These are phyloP conservation scores for Chaetogeoica ovagalla DNA, from an alignment of 2,888 invertebrate genomes.

Conservation along the genomic window DNA sequence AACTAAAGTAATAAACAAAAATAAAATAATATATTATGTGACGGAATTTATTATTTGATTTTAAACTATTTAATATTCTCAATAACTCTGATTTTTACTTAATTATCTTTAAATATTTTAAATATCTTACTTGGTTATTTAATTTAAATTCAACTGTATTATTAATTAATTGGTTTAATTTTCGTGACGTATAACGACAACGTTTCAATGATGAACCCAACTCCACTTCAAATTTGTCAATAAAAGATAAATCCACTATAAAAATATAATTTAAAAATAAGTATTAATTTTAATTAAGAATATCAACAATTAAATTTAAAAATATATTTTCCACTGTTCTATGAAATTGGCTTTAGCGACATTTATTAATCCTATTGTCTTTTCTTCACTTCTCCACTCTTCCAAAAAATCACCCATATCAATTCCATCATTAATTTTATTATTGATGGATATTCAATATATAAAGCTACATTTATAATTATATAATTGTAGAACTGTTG, in stretches of 20 bases:
- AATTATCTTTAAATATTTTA: neutral
- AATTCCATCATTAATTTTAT: too few relatives aligned
- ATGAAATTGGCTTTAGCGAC: too few relatives aligned
- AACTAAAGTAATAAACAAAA: too few relatives aligned
- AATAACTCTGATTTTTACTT: neutral
- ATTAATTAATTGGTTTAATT: constrained; percentile 13
- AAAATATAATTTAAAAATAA: neutral
- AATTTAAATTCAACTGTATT: constrained; percentile 24
- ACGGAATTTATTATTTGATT: too few relatives aligned
- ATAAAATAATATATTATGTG: too few relatives aligned
- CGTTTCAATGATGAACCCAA: constrained; percentile 29
- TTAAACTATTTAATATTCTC: neutral
- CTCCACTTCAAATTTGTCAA: constrained; percentile 31
- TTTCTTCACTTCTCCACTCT: too few relatives aligned
- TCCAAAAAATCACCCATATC: too few relatives aligned
- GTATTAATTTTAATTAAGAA: neutral
- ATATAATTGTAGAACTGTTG: too few relatives aligned
- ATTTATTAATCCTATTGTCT: too few relatives aligned
- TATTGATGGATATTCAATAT: too few relatives aligned
- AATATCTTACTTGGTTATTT: constrained; percentile 41
- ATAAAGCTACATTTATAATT: too few relatives aligned
- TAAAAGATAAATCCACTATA: constrained; percentile 30
- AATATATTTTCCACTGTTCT: too few relatives aligned
- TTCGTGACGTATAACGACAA: constrained; percentile 14
- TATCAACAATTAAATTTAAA: neutral